Percentiles rank a stretch among this genome's conserved stretches.
Evolutionary conservation across 2,888 invertebrate genomes (phyloP).

Genomic region (Lumbricus terrestris): DNA sequence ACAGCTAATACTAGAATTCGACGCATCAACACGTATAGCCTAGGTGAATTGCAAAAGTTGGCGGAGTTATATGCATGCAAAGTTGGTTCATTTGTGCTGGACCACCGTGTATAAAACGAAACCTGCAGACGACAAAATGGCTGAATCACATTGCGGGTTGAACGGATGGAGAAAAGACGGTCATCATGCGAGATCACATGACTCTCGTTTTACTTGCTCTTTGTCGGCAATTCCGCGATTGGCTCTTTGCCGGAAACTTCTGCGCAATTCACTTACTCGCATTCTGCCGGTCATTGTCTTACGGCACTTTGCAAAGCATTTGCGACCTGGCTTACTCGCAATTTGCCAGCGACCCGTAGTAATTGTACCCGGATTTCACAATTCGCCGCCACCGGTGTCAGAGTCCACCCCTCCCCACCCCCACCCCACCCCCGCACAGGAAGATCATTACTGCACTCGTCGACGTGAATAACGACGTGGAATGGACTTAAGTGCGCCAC

Average conservation of each 20-base stretch:
- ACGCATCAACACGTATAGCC: no score
- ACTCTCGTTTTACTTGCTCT: not conserved
- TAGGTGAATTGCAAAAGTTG: no score
- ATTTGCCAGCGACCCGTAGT: not conserved
- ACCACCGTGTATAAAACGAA: no score
- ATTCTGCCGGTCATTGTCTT: not conserved
- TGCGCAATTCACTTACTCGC: not conserved
- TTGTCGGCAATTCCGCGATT: not conserved
- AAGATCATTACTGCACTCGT: not conserved
- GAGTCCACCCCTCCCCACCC: no score
- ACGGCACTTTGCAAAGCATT: not conserved
- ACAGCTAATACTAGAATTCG: no score
- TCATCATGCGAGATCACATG: not conserved
- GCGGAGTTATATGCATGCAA: no score
- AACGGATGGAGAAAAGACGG: not conserved
- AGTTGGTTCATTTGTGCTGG: no score
- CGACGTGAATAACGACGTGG: not conserved
- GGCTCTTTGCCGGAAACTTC: not conserved
- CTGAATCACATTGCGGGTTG: not conserved
- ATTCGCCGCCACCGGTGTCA: not conserved
- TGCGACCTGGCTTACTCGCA: not conserved
- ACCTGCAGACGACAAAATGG: not conserved
- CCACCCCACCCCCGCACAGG: no score
- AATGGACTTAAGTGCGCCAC: not conserved
- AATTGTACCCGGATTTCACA: not conserved